Conservation (phyloP, 1,140 invertebrate species). For the Drosophila simulans region DNA sequence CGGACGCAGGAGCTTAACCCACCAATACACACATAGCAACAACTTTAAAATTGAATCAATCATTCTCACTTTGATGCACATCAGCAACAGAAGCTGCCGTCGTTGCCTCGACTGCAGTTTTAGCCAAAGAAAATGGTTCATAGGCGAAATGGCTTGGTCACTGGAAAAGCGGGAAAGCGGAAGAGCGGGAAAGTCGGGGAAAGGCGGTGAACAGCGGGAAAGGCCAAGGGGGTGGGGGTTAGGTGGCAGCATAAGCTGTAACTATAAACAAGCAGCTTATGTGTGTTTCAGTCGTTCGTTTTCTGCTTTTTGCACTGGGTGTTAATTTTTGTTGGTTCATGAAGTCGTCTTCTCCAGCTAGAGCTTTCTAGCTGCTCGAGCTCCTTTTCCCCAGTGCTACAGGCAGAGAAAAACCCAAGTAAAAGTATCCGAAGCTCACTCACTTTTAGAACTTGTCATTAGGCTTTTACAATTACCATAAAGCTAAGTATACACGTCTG, state of each 20-base stretch:
- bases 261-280: conserved; percentile 83
- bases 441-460: no score
- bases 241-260: conserved; percentile 79
- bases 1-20: conserved; percentile 26
- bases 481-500: not conserved
- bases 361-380: conserved; percentile 18
- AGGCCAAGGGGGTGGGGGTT: conserved; percentile 4
- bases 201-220: not conserved
- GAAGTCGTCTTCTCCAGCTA: conserved; percentile 55
- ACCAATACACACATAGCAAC: conserved; percentile 49
- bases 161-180: conserved; percentile 11
- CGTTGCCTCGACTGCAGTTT: conserved; percentile 72
- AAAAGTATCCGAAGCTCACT: no score
- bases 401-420: not conserved
- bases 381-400: conserved; percentile 21
- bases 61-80: conserved; percentile 84
- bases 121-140: conserved; percentile 68
- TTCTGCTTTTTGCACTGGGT: conserved; percentile 75
- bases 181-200: not conserved
- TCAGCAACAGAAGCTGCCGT: conserved; percentile 80
- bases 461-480: not conserved
- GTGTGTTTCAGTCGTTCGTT: conserved; percentile 75
- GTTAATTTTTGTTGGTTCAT: conserved; percentile 82
- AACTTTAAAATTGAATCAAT: conserved; percentile 84
- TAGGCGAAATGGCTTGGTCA: conserved; percentile 51